These are phyloP conservation scores for Xylocampa areola DNA, from an alignment of 2,888 invertebrate genomes.

Conservation along the genomic window DNA sequence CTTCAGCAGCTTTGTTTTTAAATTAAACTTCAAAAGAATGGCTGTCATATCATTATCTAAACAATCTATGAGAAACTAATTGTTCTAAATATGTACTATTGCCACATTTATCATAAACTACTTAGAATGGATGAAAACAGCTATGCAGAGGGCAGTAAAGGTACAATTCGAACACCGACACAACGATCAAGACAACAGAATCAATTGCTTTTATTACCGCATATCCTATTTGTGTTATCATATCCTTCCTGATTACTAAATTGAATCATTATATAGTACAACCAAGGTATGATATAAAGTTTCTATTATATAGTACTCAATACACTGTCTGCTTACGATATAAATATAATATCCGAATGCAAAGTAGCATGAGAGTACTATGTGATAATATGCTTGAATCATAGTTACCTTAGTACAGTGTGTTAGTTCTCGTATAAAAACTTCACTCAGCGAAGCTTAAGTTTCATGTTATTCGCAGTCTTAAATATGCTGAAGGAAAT, in stretches of 20 bases:
- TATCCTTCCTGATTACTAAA: slow-evolving; percentile 47
- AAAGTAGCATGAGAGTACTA: slow-evolving; percentile 40
- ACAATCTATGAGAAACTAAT: too few relatives aligned
- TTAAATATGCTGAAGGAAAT: slow-evolving; percentile 26
- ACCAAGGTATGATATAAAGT: slow-evolving; percentile 7
- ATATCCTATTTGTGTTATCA: slow-evolving; percentile 53
- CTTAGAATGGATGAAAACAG: background rate
- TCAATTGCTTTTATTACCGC: slow-evolving; percentile 46
- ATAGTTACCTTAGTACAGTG: slow-evolving; percentile 52
- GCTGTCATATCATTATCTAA: too few relatives aligned
- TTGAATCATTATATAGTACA: slow-evolving; percentile 12
- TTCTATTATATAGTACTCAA: background rate
- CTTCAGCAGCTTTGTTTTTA: too few relatives aligned
- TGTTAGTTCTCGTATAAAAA: slow-evolving; percentile 40
- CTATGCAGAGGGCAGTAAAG: background rate
- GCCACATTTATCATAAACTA: background rate
- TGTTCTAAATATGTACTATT: too few relatives aligned
- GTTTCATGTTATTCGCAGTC: slow-evolving; percentile 38
- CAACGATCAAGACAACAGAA: slow-evolving; percentile 22
- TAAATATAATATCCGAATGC: slow-evolving; percentile 12
- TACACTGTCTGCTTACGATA: background rate
- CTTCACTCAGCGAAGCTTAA: slow-evolving; percentile 33
- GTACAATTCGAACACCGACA: background rate
- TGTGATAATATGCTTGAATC: slow-evolving; percentile 44
- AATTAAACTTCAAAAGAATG: too few relatives aligned